These are phyloP conservation scores for Actinernus sp. DNA, from an alignment of 92 coral and sea anemone genomes.

Conservation along the genomic window DNA sequence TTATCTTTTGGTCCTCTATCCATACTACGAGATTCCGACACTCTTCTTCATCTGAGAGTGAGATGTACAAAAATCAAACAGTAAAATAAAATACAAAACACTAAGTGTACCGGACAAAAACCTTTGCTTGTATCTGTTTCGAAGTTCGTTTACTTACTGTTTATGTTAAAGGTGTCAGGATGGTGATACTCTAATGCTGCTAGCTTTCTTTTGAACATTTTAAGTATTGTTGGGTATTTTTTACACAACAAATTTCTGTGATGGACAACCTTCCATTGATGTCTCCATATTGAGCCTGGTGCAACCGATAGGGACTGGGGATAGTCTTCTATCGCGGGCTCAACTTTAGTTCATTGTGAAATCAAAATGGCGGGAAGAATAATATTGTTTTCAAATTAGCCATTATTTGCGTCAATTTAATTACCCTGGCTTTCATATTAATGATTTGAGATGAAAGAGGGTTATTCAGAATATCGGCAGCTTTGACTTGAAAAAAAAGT, in stretches of 20 bases:
- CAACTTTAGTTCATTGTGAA: conserved; percentile 19
- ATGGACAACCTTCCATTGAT: too few species aligned
- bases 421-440: too few species aligned
- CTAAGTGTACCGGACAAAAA: background rate
- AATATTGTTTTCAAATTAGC: conserved; percentile 11
- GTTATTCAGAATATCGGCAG: background rate
- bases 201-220: conserved; percentile 87
- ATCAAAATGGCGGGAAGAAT: conserved; percentile 22
- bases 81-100: background rate
- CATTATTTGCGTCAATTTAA: conserved; percentile 26
- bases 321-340: conserved; percentile 4
- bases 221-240: background rate
- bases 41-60: conserved; percentile 73
- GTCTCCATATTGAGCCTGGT: too few species aligned
- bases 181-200: conserved; percentile 93
- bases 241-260: too few species aligned
- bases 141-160: conserved; percentile 20
- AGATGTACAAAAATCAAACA: background rate
- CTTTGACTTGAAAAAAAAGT: too few species aligned
- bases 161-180: conserved; percentile 75
- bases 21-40: conserved; percentile 87
- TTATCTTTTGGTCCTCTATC: conserved; percentile 92
- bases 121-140: background rate
- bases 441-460: background rate
- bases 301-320: too few species aligned